These are phyloP conservation scores for Scaptomyza parva DNA, from an alignment of 2,888 invertebrate species.

Conservation along the genomic window DNA sequence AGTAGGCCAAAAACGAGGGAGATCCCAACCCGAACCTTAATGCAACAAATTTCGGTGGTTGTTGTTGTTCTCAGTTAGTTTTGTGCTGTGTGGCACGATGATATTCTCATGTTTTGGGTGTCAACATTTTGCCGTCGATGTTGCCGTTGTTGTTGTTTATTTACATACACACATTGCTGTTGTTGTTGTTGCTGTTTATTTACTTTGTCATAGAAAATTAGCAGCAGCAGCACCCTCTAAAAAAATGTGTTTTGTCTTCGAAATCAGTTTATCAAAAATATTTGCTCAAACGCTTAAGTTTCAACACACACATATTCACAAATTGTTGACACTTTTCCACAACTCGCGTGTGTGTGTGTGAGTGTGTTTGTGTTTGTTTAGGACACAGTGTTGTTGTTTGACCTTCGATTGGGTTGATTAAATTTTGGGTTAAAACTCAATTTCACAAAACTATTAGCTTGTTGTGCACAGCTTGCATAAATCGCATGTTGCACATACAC, in stretches of 20 bases:
- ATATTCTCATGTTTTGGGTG: slow-evolving; percentile 48
- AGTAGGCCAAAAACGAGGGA: slow-evolving; percentile 15
- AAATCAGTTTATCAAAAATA: slow-evolving; percentile 76
- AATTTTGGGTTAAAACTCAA: slow-evolving; percentile 26
- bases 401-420: slow-evolving; percentile 34
- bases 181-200: slow-evolving; percentile 14
- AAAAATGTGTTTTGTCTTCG: slow-evolving; percentile 30
- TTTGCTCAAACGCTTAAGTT: slow-evolving; percentile 71
- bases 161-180: slow-evolving; percentile 39
- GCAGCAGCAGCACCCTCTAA: slow-evolving; percentile 48
- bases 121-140: slow-evolving; percentile 68
- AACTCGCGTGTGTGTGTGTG: slow-evolving; percentile 55
- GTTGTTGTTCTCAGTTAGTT: slow-evolving; percentile 43
- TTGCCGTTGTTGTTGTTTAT: slow-evolving; percentile 66
- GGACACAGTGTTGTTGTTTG: slow-evolving; percentile 25
- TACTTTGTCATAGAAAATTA: slow-evolving; percentile 62
- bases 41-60: slow-evolving; percentile 63
- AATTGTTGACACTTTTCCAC: slow-evolving; percentile 65
- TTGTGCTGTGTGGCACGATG: slow-evolving; percentile 12
- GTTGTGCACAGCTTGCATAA: not conserved
- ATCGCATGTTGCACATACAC: slow-evolving; percentile 10
- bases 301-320: slow-evolving; percentile 55
- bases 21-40: slow-evolving; percentile 31
- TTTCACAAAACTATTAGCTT: slow-evolving; percentile 24
- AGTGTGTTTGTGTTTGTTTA: slow-evolving; percentile 76